phyloP scores from a whole-genome alignment of 2,888 invertebrate species.

The Archips xylosteana region DNA sequence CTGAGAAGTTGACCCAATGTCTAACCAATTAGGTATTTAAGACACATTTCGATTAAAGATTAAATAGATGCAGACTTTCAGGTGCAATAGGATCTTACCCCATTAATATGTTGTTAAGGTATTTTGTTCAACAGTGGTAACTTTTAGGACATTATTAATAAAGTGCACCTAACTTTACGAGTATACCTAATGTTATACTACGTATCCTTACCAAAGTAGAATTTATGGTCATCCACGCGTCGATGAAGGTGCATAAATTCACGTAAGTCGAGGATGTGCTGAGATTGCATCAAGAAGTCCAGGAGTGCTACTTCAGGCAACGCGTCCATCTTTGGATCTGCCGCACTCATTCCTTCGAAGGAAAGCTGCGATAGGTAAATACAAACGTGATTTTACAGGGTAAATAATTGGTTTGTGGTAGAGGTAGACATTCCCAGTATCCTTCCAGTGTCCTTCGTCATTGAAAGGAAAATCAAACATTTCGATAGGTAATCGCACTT shows the following conservation, averaged over 20 bases:
- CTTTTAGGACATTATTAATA: neutral
- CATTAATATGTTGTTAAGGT: too few species aligned
- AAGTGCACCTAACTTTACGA: too few species aligned
- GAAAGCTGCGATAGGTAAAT: conserved; percentile 57
- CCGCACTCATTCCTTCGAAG: conserved; percentile 70
- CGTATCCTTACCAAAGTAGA: conserved; percentile 71
- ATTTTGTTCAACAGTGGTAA: too few species aligned
- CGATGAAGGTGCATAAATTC: conserved; percentile 64
- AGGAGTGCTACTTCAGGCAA: conserved; percentile 79
- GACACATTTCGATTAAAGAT: too few species aligned
- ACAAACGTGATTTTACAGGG: conserved; percentile 29
- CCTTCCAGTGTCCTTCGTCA: too few species aligned
- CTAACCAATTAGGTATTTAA: too few species aligned
- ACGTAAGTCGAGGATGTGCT: conserved; percentile 68
- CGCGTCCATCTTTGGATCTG: conserved; percentile 74
- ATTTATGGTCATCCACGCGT: conserved; percentile 73
- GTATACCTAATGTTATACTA: too few species aligned
- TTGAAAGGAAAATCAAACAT: too few species aligned
- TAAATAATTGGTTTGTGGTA: neutral
- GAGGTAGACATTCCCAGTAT: neutral
- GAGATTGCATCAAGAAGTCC: conserved; percentile 75
- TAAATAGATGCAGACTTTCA: too few species aligned
- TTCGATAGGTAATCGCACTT: too few species aligned
- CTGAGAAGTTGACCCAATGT: too few species aligned
- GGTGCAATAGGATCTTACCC: too few species aligned